Conservation (phyloP, 2,113 vertebrate genomes). For the Vulpes lagopus region DNA sequence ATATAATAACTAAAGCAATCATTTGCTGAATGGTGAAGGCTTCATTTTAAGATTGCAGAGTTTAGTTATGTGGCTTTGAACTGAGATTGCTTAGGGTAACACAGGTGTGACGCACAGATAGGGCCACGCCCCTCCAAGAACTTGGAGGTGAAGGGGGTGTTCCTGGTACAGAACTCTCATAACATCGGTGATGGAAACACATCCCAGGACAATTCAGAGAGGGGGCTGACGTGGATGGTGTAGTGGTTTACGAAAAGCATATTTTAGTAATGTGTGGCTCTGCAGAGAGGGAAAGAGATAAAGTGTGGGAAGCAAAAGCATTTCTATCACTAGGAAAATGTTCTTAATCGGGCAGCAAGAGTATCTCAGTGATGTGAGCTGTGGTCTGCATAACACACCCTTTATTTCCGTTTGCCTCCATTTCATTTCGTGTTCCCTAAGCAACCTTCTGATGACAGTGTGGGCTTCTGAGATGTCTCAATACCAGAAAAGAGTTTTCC, state of each 20-base stretch:
- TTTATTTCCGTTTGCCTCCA: neutral
- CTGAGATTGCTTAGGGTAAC: neutral
- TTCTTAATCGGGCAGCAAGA: neutral
- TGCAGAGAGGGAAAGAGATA: accelerated
- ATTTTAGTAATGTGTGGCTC: accelerated
- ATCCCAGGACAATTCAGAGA: accelerated
- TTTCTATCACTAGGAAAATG: too few species aligned
- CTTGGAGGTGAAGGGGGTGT: neutral
- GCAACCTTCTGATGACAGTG: neutral
- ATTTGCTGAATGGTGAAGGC: neutral
- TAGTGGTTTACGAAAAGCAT: neutral
- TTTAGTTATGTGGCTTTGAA: neutral
- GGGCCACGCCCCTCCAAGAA: accelerated
- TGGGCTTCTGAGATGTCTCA: neutral
- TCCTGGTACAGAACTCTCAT: accelerated
- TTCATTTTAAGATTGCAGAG: neutral
- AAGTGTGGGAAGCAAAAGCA: neutral
- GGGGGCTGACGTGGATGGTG: accelerated
- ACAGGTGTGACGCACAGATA: accelerated
- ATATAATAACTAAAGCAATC: neutral
- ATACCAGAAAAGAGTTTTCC: neutral
- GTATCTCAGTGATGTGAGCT: accelerated
- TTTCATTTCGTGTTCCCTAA: neutral
- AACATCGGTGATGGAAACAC: accelerated
- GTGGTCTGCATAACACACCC: accelerated